Base-by-base conservation (phyloP, 2,888 invertebrate genomes). In the Mechanitis messenoides region DNA sequence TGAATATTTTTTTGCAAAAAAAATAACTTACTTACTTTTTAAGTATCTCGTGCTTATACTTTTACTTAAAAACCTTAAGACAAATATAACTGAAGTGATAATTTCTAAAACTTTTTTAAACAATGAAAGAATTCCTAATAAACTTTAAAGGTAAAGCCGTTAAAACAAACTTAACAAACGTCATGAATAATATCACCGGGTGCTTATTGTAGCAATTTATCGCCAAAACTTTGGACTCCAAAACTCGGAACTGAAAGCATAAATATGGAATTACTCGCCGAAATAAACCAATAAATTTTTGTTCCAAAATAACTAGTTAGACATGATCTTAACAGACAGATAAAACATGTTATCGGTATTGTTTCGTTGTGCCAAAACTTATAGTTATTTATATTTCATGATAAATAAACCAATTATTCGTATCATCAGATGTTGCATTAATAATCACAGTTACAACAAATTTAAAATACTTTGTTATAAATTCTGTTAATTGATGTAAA, bases 171-270 rank as follows among this genome's bases (percentile, higher is more conserved):
- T 84, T 79, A 79, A 81, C 80, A 81, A 81, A 78, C 78, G 78
- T 81, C 80, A 83, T 86, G 84, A 85, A 87, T 86, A 84, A 85
- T 83, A 84, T 84, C 83, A 81, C 81, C 84, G 77, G 81, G 84
- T 85, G 85, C 81, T 85, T 81, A 85, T 84, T 84, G 83, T 81
- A 74, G 68, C 71, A 84, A 85, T 87, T 86, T 87, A 87, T 84
- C 74, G 81, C 69, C 68, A 71, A 85, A 86, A 81, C 85, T 86
- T 80, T 75, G 71, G 77, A 77, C 77, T 79, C 80, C 77, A 77
- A 80, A 85, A 85, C 82, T 85, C 80, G 80, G 80, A 83, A 84
- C 81, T 80, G 82, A 81, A 83, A 80, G 73, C 84, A 76, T 85
- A 84, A 85, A 84, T 83, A 85, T 81, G 77, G 74, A 81, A 81